Conservation (phyloP, 2,888 invertebrate genomes). For the Hypolimnas misippus region DNA sequence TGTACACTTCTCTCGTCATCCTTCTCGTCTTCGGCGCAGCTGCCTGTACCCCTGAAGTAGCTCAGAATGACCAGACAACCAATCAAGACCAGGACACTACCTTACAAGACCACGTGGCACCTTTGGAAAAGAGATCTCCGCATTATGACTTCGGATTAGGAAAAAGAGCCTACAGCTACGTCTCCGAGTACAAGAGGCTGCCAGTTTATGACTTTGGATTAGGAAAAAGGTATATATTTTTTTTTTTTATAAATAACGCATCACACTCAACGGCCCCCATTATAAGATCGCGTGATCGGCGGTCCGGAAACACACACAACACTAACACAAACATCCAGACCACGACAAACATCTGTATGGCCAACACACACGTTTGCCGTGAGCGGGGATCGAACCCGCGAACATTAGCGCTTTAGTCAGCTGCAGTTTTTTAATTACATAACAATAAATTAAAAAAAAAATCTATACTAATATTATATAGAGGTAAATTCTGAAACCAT, state of each 20-base stretch:
- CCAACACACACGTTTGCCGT: too few relatives aligned
- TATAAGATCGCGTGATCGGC: too few relatives aligned
- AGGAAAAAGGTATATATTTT: slow-evolving; percentile 85
- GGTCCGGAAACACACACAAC: too few relatives aligned
- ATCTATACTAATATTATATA: too few relatives aligned
- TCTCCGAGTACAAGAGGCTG: slow-evolving; percentile 85
- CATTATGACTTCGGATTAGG: slow-evolving; percentile 83
- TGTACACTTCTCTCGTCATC: slow-evolving; percentile 61
- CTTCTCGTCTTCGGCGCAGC: slow-evolving; percentile 64
- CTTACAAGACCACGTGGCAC: slow-evolving; percentile 47
- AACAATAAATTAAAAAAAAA: too few relatives aligned
- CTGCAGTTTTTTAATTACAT: neutral
- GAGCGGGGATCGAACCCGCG: too few relatives aligned
- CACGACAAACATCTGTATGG: too few relatives aligned
- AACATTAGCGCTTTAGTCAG: too few relatives aligned
- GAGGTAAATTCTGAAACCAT: too few relatives aligned
- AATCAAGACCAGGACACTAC: slow-evolving; percentile 51
- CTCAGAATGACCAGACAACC: slow-evolving; percentile 58
- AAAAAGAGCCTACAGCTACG: slow-evolving; percentile 84
- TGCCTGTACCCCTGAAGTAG: slow-evolving; percentile 66
- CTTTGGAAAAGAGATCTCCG: slow-evolving; percentile 74
- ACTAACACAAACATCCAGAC: too few relatives aligned
- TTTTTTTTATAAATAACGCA: too few relatives aligned
- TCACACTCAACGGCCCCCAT: too few relatives aligned
- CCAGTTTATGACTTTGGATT: slow-evolving; percentile 85